Percentiles rank a stretch among this genome's conserved stretches.
Conservation (phyloP, 2,888 invertebrate species). For the Trissolcus japonicus region DNA sequence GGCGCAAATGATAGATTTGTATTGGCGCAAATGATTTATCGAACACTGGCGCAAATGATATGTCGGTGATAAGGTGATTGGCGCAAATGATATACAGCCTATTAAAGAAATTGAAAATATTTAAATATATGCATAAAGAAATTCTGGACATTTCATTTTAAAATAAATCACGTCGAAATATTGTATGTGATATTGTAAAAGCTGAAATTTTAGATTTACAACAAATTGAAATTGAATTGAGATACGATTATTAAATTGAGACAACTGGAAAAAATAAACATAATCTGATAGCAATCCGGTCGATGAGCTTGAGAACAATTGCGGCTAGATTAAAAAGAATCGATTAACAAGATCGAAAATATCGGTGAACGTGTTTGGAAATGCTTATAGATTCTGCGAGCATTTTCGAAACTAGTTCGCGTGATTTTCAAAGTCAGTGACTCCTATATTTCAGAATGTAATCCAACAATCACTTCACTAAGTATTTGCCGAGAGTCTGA, state of each 20-base stretch:
- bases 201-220: neutral
- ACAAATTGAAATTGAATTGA: neutral
- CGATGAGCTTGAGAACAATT: no score
- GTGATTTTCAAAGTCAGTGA: neutral
- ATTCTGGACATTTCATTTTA: no score
- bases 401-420: neutral
- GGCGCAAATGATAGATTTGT: no score
- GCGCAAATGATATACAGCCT: no score
- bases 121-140: no score
- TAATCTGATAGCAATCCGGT: neutral
- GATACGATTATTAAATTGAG: neutral
- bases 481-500: slow-evolving; percentile 1
- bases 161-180: no score
- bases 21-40: no score
- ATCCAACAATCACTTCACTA: neutral
- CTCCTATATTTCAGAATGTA: neutral
- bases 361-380: slow-evolving; percentile 7
- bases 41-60: no score
- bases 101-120: neutral
- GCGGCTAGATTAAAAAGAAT: neutral
- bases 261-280: neutral
- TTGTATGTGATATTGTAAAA: no score
- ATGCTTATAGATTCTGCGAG: neutral
- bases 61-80: no score
- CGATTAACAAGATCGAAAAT: slow-evolving; percentile 2